phyloP scores from a whole-genome alignment of 2,113 vertebrate genomes.

The Camelus bactrianus region DNA sequence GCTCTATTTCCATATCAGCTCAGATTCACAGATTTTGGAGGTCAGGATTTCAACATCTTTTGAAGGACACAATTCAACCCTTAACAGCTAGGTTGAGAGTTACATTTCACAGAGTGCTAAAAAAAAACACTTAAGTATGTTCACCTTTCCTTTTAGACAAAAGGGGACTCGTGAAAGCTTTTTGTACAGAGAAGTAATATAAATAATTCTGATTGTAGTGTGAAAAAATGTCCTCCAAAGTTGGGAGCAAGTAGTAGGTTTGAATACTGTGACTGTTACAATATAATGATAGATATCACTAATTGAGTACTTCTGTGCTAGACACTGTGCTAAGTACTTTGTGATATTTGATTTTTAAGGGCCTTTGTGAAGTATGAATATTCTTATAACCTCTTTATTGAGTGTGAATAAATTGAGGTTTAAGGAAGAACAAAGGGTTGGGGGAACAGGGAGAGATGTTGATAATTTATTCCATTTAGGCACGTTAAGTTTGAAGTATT shows the following conservation, averaged over 20 bases:
- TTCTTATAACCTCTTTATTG: not conserved
- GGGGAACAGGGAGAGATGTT: not conserved
- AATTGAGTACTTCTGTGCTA: not conserved
- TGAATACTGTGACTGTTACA: not conserved
- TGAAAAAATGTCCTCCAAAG: not conserved
- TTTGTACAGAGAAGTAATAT: not conserved
- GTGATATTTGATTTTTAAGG: not conserved
- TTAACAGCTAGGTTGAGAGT: not conserved
- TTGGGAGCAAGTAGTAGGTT: not conserved
- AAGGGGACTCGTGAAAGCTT: not conserved
- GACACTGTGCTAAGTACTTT: not conserved
- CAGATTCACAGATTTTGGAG: not conserved
- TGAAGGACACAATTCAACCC: not conserved
- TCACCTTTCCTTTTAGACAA: not conserved
- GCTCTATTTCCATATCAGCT: not conserved
- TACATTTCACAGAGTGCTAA: not conserved
- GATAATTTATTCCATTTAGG: not conserved
- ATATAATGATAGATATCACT: not conserved
- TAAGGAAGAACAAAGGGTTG: not conserved
- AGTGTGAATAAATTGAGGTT: not conserved
- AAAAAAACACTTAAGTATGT: not conserved
- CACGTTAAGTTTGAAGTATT: not conserved
- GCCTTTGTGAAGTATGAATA: not conserved
- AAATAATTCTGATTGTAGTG: not conserved
- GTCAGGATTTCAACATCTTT: not conserved